These are phyloP conservation scores for Malurus elegans DNA, from an alignment of 2,113 vertebrate genomes.

Conservation along the genomic window DNA sequence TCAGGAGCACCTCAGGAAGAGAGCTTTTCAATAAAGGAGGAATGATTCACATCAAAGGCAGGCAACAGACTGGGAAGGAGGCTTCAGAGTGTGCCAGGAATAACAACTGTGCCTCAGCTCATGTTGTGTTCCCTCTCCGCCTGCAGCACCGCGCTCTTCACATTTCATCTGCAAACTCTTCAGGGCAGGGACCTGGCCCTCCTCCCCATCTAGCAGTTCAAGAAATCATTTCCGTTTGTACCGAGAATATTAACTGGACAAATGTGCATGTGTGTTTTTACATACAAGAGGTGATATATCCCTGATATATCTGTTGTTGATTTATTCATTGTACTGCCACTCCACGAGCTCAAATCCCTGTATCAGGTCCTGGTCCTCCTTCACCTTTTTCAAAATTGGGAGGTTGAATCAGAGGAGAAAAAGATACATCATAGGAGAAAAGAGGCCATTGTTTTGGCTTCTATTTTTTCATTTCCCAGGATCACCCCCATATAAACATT, in stretches of 20 bases:
- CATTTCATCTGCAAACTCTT: slow-evolving; percentile 8
- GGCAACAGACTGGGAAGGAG: slow-evolving; percentile 31
- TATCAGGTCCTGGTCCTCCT: neutral
- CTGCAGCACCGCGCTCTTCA: neutral
- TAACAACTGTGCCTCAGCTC: slow-evolving; percentile 30
- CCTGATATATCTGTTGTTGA: neutral
- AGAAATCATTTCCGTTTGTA: neutral
- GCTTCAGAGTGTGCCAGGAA: slow-evolving; percentile 34
- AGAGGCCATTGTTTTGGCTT: neutral
- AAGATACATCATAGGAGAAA: neutral
- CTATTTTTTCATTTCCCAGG: neutral
- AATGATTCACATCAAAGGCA: slow-evolving; percentile 38
- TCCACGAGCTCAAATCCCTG: neutral
- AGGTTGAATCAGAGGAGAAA: neutral
- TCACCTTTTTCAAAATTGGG: neutral
- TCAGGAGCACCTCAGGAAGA: neutral
- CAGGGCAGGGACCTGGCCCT: neutral
- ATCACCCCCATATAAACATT: neutral
- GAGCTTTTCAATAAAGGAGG: slow-evolving; percentile 4
- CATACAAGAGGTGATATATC: neutral
- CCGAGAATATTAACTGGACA: neutral
- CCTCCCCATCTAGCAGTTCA: neutral
- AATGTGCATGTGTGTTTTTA: neutral
- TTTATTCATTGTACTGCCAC: neutral
- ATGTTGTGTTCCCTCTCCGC: neutral